These are phyloP conservation scores for Portunus trituberculatus DNA, from an alignment of 1,140 invertebrate genomes.

Conservation along the genomic window DNA sequence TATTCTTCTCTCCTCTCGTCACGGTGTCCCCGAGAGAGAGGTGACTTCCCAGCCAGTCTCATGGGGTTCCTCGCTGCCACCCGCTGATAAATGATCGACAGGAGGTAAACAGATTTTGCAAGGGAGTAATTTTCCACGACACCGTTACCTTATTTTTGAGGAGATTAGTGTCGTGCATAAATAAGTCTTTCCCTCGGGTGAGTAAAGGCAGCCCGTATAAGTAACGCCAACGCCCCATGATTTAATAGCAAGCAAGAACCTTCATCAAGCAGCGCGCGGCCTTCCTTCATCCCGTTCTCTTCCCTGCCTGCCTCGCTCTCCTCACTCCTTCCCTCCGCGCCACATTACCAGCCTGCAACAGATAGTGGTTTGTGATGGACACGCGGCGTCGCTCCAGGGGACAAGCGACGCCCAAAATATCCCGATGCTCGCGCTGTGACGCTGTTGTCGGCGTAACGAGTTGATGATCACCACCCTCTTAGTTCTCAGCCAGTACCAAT, in stretches of 20 bases:
- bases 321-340: not conserved
- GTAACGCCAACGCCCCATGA: not conserved
- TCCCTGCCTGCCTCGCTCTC: not conserved
- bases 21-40: not conserved
- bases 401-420: not conserved
- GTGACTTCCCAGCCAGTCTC: not conserved
- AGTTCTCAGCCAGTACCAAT: constrained; percentile 11
- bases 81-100: not conserved
- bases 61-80: not conserved
- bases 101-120: not conserved
- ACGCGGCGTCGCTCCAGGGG: not conserved
- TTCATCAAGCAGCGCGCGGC: not conserved
- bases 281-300: not conserved
- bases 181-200: not conserved
- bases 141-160: not conserved
- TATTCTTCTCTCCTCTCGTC: not conserved
- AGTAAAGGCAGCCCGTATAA: not conserved
- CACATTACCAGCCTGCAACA: not conserved
- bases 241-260: not conserved
- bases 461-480: constrained; percentile 33
- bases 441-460: not conserved
- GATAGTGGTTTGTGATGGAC: not conserved
- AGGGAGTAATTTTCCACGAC: not conserved
- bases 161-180: not conserved
- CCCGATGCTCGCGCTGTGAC: not conserved